Percentiles rank a stretch among this genome's conserved stretches.
phyloP scores from a whole-genome alignment of 2,113 vertebrate genomes.

The Corythoichthys haematopterus region DNA sequence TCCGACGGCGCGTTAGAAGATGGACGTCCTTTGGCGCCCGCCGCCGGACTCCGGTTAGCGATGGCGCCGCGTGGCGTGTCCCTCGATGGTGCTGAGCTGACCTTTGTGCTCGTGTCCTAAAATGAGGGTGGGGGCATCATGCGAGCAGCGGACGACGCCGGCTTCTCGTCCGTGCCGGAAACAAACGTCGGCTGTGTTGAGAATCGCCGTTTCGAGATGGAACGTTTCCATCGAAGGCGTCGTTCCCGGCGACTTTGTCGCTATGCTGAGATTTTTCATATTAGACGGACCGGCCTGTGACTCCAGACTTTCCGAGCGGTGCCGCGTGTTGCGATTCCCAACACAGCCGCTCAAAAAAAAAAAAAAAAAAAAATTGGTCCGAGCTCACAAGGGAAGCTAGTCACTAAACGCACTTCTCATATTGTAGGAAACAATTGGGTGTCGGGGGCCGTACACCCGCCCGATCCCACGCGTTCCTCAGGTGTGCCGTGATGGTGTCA shows the following conservation, averaged over 20 bases:
- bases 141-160: slow-evolving; percentile 14
- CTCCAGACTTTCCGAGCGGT: no score
- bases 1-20: neutral
- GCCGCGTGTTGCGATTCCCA: neutral
- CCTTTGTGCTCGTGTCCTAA: slow-evolving; percentile 36
- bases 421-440: slow-evolving; percentile 3
- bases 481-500: neutral
- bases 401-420: slow-evolving; percentile 7
- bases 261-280: no score
- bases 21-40: no score
- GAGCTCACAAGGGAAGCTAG: slow-evolving; percentile 8
- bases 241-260: no score
- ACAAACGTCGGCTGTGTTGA: neutral
- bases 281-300: no score
- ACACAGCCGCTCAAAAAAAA: neutral
- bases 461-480: neutral
- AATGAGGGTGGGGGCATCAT: slow-evolving; percentile 28
- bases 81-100: neutral
- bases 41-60: no score
- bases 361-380: neutral
- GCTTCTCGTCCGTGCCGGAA: neutral
- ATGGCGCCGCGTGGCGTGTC: neutral
- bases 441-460: neutral
- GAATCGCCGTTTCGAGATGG: no score
- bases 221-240: no score